Percentiles rank a stretch among this genome's conserved stretches.
Evolutionary conservation across 2,888 invertebrate genomes (phyloP).

Genomic region (Caenorhabditis doughertyi): DNA sequence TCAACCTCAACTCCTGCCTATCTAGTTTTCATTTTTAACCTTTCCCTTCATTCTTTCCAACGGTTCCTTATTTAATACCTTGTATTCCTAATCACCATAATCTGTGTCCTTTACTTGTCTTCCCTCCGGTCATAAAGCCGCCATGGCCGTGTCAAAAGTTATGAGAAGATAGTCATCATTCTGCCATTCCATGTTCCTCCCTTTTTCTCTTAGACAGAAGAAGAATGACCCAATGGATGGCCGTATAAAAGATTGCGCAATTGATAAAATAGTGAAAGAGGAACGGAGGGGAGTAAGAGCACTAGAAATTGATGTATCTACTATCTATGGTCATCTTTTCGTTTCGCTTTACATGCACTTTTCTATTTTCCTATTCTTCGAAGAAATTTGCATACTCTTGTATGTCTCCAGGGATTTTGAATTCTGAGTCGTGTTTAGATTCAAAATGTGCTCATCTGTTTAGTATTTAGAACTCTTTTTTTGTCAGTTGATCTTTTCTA

Average conservation of each 20-base stretch:
- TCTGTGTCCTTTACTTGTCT: conserved; percentile 3
- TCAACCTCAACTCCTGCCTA: too few species aligned
- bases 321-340: conserved; percentile 42
- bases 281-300: conserved; percentile 9
- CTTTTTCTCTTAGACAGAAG: conserved; percentile 12
- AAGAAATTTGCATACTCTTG: conserved; percentile 39
- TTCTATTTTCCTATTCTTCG: conserved; percentile 51
- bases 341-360: conserved; percentile 40
- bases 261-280: conserved; percentile 45
- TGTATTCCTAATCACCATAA: conserved; percentile 8
- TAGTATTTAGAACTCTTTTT: conserved; percentile 25
- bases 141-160: conserved; percentile 53
- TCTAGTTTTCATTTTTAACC: too few species aligned
- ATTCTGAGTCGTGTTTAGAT: not conserved
- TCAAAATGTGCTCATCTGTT: conserved; percentile 20
- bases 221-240: conserved; percentile 37
- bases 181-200: conserved; percentile 16
- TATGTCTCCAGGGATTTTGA: not conserved
- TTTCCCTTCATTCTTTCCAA: not conserved
- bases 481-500: not conserved
- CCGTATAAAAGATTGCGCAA: conserved; percentile 66
- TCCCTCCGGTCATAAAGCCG: conserved; percentile 39
- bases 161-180: conserved; percentile 55
- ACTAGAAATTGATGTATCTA: conserved; percentile 45
- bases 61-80: not conserved